Base-by-base conservation (phyloP, 2,797 vertebrate genomes). In the Enteromius trimaculatus region DNA sequence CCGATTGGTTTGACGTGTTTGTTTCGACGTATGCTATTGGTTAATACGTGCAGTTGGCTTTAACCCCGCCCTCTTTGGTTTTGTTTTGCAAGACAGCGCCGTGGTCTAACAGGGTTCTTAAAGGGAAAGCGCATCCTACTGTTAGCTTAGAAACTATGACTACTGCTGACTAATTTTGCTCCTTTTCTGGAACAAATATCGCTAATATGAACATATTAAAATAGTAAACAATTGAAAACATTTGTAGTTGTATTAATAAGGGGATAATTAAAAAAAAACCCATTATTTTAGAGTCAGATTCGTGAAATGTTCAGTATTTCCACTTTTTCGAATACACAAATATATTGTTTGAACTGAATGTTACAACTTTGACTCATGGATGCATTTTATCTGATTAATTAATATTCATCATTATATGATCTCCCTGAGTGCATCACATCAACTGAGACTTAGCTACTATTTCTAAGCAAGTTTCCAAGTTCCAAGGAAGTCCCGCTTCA, bases 11-110 rank as follows among this genome's bases (percentile, higher is more conserved):
- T 58, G 77, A 74, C 62, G 68, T 3, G 2, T 44, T 34, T 87
- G 82, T 90, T 76, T 91, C 82, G 23, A 47, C 69, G 82, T 68
- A 19, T 3, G 11, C 81, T 90, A 95, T 94, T 94, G 92, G 93
- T 37, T 71, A 1, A 85, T 26, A 47, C 39, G 21, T 16, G 62
- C 71, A 69, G 69, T 37, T 55, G 3, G 8, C 14, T 26, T 76
- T 75, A 16, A 31, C 62, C 2, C 79, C 85, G 37, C 84, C 85
- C 44, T 9, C 60, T 82, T 17, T 37, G 11, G 16, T 64, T 75
- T 7, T 72, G 53, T 80, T 78, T 75, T 68, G 44, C 66, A 64
- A 85, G 74, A 58, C 26, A 68, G 81, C 10, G 26, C 68, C 37
- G 55, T 39, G 60, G 49, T 60, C 31, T 44, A 0, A 1, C 44